These are phyloP conservation scores for Apotomis betuletana DNA, from an alignment of 2,888 invertebrate genomes.

Conservation along the genomic window DNA sequence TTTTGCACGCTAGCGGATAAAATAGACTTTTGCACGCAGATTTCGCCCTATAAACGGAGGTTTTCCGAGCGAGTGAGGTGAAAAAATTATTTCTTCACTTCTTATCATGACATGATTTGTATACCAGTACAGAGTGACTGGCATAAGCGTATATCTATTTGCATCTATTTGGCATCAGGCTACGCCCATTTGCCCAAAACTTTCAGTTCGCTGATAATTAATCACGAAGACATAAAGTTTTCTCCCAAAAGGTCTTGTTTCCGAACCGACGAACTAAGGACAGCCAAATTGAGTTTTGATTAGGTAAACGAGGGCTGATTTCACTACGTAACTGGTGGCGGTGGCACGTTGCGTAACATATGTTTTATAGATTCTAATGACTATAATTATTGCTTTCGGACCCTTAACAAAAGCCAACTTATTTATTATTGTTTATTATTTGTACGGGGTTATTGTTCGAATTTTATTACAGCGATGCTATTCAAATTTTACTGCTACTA, in stretches of 20 bases:
- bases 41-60: no score
- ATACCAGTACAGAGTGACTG: slow-evolving; percentile 1
- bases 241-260: slow-evolving; percentile 58
- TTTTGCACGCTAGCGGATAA: no score
- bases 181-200: slow-evolving; percentile 25
- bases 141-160: slow-evolving; percentile 15
- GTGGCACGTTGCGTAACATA: slow-evolving; percentile 53
- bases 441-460: background rate
- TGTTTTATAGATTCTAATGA: slow-evolving; percentile 45
- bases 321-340: slow-evolving; percentile 53
- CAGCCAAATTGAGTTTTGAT: slow-evolving; percentile 67
- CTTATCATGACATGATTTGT: background rate
- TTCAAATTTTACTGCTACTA: background rate
- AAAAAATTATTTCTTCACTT: background rate
- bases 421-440: background rate
- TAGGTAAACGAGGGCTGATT: slow-evolving; percentile 51
- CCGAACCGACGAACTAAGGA: slow-evolving; percentile 60
- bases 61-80: no score
- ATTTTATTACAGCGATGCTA: background rate
- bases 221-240: slow-evolving; percentile 63
- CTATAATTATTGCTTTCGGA: slow-evolving; percentile 6
- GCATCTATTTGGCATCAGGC: slow-evolving; percentile 11
- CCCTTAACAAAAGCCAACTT: slow-evolving; percentile 12
- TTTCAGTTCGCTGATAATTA: slow-evolving; percentile 56
- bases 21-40: no score